Evolutionary conservation across 2,888 invertebrate genomes (phyloP), one percentile per base, ranked within the genome.

Genomic region (Monoplex corrugatus): DNA sequence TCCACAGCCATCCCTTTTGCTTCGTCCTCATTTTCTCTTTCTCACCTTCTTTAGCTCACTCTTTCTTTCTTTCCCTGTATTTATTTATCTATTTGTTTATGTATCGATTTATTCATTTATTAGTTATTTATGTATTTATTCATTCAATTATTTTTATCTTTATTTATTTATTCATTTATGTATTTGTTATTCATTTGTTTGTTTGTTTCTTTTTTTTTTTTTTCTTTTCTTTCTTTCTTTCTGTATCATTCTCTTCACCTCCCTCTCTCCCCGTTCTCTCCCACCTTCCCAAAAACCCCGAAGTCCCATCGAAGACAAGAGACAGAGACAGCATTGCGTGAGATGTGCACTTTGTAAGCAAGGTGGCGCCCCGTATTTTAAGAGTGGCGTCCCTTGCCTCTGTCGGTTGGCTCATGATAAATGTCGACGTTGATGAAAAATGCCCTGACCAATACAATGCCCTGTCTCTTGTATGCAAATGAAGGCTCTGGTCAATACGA

Each of bases 391-490:
- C 78, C 78, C 78, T 80, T 80, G 78, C 40, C 43, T 80, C 78
- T 80, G 78, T 80, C 78, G 23, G 23, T 43, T 32, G 16, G 40
- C 78, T 80, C 78, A 80, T 43, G 78, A 80, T 80, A 80, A 32
- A 80, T 80, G 78, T 80, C 78, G 78, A 13, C 78, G 43, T 43
- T 80, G 78, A 80, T 80, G 78, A 80, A 80, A 80, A 80, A 40
- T 43, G 28, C 78, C 40, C 78, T 10, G n/a, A 43, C 78, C 78
- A 80, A 80, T 80, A 43, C 40, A 28, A 80, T 32, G 40, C 40
- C 23, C 78, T 23, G 43, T 80, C 40, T 43, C 43, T 40, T 43
- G 43, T 23, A 80, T 80, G 78, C 43, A 40, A 43, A 80, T 40
- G 19, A 43, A n/a, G n/a, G 28, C 78, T 32, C 78, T 10, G n/a